Conservation (phyloP, 2,888 invertebrate genomes). For the Nowickia ferox region DNA sequence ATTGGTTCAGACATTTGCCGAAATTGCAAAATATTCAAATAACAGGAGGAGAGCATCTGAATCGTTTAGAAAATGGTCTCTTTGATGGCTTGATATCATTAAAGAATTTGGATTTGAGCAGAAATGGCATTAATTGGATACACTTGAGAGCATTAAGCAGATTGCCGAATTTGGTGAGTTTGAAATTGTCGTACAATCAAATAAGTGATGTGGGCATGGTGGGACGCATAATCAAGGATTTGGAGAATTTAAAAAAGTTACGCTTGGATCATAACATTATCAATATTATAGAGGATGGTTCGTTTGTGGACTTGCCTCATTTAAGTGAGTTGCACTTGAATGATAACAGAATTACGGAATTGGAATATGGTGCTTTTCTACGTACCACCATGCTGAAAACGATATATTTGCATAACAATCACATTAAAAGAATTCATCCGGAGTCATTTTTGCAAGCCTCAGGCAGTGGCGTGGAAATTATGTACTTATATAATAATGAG, state of each 20-base stretch:
- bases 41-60: slow-evolving; percentile 87
- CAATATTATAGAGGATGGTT: slow-evolving; percentile 88
- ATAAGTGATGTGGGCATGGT: slow-evolving; percentile 92
- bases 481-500: slow-evolving; percentile 90
- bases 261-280: slow-evolving; percentile 89
- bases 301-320: slow-evolving; percentile 90
- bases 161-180: slow-evolving; percentile 88
- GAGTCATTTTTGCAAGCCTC: slow-evolving; percentile 91
- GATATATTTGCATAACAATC: slow-evolving; percentile 90
- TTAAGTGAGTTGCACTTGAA: slow-evolving; percentile 88
- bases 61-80: slow-evolving; percentile 88
- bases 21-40: slow-evolving; percentile 90
- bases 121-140: slow-evolving; percentile 90
- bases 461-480: slow-evolving; percentile 89
- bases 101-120: slow-evolving; percentile 88
- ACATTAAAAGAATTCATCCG: slow-evolving; percentile 90
- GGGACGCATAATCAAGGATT: slow-evolving; percentile 90
- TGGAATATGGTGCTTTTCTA: slow-evolving; percentile 92
- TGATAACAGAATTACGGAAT: slow-evolving; percentile 89
- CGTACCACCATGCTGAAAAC: slow-evolving; percentile 89
- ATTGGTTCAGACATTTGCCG: slow-evolving; percentile 88
- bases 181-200: slow-evolving; percentile 89
- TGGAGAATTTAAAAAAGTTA: slow-evolving; percentile 88
- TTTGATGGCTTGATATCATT: slow-evolving; percentile 88
- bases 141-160: slow-evolving; percentile 89